These are phyloP conservation scores for Eupsittula cactorum DNA, from an alignment of 2,113 vertebrate species.

Conservation along the genomic window DNA sequence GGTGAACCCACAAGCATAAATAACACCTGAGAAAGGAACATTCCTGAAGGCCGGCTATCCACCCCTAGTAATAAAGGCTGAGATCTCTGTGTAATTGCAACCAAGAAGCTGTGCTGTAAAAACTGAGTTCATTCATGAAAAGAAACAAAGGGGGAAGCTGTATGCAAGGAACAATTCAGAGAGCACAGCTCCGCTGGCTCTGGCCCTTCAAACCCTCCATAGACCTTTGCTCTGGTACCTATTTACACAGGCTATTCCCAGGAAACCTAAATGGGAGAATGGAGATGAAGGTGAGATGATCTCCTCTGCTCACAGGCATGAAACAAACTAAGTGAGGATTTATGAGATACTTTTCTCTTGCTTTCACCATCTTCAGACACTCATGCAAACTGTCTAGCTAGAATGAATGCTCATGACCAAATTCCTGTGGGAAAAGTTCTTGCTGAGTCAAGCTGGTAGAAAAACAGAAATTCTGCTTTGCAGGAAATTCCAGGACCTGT, in stretches of 20 bases:
- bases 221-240: background rate
- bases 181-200: background rate
- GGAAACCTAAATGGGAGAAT: background rate
- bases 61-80: background rate
- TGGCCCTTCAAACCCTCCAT: background rate
- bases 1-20: background rate
- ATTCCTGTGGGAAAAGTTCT: slow-evolving; percentile 54
- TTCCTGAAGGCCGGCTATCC: background rate
- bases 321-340: background rate
- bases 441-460: slow-evolving; percentile 47
- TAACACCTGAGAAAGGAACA: background rate
- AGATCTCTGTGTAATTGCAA: background rate
- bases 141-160: background rate
- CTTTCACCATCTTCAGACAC: background rate
- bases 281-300: background rate
- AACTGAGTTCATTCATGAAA: background rate
- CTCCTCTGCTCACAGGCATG: background rate
- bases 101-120: background rate
- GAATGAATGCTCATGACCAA: background rate
- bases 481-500: slow-evolving; percentile 45
- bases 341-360: background rate
- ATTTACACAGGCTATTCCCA: background rate
- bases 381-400: background rate
- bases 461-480: slow-evolving; percentile 39
- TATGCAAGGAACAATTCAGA: background rate